These are phyloP conservation scores for Neomicropteryx cornuta DNA, from an alignment of 1,140 invertebrate species.

Conservation along the genomic window DNA sequence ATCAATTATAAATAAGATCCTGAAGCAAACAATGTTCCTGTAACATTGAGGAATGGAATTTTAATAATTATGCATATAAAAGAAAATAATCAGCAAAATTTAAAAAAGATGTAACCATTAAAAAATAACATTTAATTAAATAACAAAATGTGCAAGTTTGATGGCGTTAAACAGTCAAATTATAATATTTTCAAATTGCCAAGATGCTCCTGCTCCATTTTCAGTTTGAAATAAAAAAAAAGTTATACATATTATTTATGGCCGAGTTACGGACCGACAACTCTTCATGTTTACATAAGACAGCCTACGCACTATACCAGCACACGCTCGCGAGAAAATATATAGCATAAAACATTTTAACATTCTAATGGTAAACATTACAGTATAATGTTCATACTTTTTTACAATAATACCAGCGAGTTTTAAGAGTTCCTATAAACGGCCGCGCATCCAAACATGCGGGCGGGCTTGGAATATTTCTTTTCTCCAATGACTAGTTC, in stretches of 20 bases:
- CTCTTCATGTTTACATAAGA: conserved; percentile 21
- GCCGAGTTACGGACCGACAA: conserved; percentile 11
- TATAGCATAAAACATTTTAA: conserved; percentile 36
- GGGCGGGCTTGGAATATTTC: conserved; percentile 35
- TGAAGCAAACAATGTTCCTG: too few species aligned
- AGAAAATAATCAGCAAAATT: too few species aligned
- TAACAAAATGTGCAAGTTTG: too few species aligned
- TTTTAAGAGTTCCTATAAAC: conserved; percentile 46
- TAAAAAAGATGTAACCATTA: too few species aligned
- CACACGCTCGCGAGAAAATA: conserved; percentile 20
- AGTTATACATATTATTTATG: conserved; percentile 8
- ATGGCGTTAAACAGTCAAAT: background rate
- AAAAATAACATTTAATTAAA: too few species aligned
- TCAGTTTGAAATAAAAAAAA: conserved; percentile 12
- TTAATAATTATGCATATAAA: too few species aligned
- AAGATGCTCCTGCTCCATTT: conserved; percentile 6
- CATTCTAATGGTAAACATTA: conserved; percentile 25
- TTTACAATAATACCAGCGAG: conserved; percentile 44
- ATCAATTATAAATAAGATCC: too few species aligned
- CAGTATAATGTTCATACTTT: conserved; percentile 41
- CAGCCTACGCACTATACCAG: conserved; percentile 35
- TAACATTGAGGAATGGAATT: too few species aligned
- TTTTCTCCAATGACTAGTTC: conserved; percentile 43
- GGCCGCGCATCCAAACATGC: conserved; percentile 35
- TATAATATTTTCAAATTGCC: background rate